phyloP scores from a whole-genome alignment of 2,888 invertebrate species.

The Ganaspis brasiliensis region DNA sequence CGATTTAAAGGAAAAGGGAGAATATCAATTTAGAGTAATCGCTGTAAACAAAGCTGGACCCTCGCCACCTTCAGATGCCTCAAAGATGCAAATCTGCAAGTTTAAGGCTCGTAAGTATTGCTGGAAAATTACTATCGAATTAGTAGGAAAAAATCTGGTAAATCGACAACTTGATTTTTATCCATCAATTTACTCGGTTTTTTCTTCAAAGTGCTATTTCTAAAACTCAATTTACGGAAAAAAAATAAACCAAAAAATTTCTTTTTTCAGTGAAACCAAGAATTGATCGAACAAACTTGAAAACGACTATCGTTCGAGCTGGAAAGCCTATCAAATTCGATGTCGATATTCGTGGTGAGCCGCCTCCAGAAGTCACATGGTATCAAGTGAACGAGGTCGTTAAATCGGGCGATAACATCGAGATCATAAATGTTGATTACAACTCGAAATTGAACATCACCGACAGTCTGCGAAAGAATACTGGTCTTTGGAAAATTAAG shows the following conservation, averaged over 20 bases:
- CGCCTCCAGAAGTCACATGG: conserved; percentile 96
- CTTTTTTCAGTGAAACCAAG: conserved; percentile 92
- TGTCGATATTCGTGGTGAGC: conserved; percentile 97
- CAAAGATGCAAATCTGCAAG: conserved; percentile 93
- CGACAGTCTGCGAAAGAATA: conserved; percentile 90
- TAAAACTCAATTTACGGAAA: no score
- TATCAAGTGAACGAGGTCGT: conserved; percentile 90
- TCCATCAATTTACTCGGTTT: no score
- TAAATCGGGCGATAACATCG: conserved; percentile 86
- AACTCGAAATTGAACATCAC: conserved; percentile 93
- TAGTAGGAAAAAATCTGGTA: no score
- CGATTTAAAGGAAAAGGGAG: conserved; percentile 93
- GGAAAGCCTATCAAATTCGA: conserved; percentile 96
- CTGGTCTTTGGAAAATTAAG: conserved; percentile 93
- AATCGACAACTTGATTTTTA: no score
- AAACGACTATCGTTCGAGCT: conserved; percentile 93
- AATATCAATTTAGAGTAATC: conserved; percentile 94
- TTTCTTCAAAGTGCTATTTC: no score
- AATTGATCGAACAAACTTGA: conserved; percentile 97
- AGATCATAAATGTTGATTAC: conserved; percentile 93
- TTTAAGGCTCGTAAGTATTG: conserved; percentile 91
- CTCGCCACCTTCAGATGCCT: conserved; percentile 94
- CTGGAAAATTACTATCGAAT: no score
- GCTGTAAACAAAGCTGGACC: conserved; percentile 97
- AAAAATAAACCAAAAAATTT: no score